Conservation (phyloP, 23 tunicate species). For the Halocynthia roretzi region DNA sequence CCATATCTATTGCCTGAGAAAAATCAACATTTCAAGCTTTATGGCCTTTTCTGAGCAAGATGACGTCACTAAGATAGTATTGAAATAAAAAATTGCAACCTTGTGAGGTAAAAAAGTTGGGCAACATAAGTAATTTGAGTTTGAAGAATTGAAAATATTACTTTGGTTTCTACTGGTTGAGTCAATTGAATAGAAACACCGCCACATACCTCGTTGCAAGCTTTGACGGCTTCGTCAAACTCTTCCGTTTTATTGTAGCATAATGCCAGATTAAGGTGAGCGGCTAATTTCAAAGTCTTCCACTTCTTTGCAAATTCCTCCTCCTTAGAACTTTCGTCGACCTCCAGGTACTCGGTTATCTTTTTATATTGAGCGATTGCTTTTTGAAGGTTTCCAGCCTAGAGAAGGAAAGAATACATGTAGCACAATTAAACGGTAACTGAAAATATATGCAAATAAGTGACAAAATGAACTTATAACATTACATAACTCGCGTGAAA, state of each 20-base stretch:
- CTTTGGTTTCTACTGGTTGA: not conserved
- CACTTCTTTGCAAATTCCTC: constrained; percentile 30
- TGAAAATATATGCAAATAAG: not conserved
- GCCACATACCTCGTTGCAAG: constrained; percentile 47
- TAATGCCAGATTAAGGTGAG: constrained; percentile 57
- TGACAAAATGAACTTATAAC: no score
- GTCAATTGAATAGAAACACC: not conserved
- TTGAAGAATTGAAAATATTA: not conserved
- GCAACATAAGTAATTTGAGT: not conserved
- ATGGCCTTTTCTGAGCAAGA: not conserved
- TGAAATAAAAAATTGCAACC: not conserved
- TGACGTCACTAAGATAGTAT: not conserved
- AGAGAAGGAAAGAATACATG: not conserved
- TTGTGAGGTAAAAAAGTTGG: not conserved
- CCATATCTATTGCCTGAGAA: constrained; percentile 64
- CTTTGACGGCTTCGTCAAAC: constrained; percentile 30
- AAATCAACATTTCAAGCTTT: not conserved
- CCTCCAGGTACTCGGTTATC: constrained; percentile 26
- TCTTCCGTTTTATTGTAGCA: constrained; percentile 52
- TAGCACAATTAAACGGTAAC: not conserved
- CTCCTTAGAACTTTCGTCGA: constrained; percentile 44
- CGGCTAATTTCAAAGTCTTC: constrained; percentile 62
- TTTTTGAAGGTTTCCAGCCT: constrained; percentile 8
- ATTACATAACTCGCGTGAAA: no score
- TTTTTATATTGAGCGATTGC: constrained; percentile 26